These are phyloP conservation scores for Erythrolamprus reginae DNA, from an alignment of 2,113 vertebrate species.

Conservation along the genomic window DNA sequence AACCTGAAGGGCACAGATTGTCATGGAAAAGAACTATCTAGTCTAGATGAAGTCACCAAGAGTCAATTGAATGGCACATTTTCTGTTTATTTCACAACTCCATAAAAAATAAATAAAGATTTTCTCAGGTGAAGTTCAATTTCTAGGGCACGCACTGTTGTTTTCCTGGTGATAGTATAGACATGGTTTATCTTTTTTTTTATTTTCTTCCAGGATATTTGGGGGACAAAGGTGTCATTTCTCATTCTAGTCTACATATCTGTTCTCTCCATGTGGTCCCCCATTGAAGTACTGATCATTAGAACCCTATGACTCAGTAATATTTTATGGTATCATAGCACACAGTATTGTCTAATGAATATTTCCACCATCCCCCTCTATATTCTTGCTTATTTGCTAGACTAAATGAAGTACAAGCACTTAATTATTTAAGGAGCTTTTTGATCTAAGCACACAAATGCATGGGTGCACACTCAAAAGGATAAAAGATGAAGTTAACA, in stretches of 20 bases:
- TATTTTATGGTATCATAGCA: background rate
- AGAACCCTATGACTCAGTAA: background rate
- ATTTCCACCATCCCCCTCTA: conserved; percentile 3
- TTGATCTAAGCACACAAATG: conserved; percentile 25
- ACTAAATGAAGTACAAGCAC: conserved; percentile 49
- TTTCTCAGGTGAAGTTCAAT: background rate
- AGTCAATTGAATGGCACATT: background rate
- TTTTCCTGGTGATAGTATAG: background rate
- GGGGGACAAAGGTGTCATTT: background rate
- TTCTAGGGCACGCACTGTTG: background rate
- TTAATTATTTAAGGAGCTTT: conserved; percentile 43
- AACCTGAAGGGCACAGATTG: background rate
- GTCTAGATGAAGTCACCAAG: background rate
- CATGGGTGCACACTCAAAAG: conserved; percentile 28
- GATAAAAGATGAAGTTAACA: conserved; percentile 60
- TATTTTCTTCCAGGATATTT: background rate
- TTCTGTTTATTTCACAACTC: background rate
- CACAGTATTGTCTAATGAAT: conserved; percentile 7
- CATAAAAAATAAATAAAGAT: background rate
- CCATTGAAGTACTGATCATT: background rate
- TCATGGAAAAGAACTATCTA: background rate
- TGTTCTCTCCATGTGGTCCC: background rate
- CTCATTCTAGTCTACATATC: background rate
- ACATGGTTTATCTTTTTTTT: background rate
- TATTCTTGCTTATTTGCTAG: conserved; percentile 39